Base-by-base conservation (phyloP, 1,140 invertebrate genomes). In the Mizuhopecten yessoensis region DNA sequence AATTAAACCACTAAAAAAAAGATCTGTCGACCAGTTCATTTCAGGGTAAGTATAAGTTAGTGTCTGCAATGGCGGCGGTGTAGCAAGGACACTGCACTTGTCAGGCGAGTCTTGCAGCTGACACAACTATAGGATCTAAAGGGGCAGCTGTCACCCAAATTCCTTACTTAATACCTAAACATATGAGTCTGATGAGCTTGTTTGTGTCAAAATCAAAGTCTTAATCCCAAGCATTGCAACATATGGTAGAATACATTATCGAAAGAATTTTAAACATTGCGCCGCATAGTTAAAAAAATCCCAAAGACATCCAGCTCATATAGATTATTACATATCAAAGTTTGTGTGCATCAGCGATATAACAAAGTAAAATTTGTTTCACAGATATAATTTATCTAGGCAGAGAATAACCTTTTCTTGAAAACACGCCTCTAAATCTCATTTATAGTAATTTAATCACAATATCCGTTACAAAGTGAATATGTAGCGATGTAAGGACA, bases 221-320 rank as follows among this genome's bases (percentile, higher is more conserved):
- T 75, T 29, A 75, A 75, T 75, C 57, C 57, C 7, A 75, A 75
- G 20, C 57, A 75, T 17, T 29, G 57, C 11, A 75, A n/a, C 57
- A 75, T 75, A 75, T 75, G 57, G 57, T 75, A 3, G 57, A 75
- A 75, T 75, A 75, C 11, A 75, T 75, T 75, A 75, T 75, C 57
- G 3, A 75, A 75, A 75, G 17, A 75, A 75, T 29, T 29, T 75
- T n/a, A 75, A 75, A 75, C 29, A 75, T 75, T 75, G 57, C n/a
- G 17, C 23, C 57, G 17, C 57, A 75, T 75, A n/a, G 23, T 75
- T 5, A 75, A 75, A 9, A 75, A 29, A 75, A 75, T 75, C 2
- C 9, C 1, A 29, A n/a, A 29, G n/a, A n/a, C n/a, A 75, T 1
- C n/a, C 23, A 29, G 57, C 1, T 13, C 17, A 17, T 20, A 7